These are phyloP conservation scores for Callospermophilus lateralis DNA, from an alignment of 2,113 vertebrate species.

Conservation along the genomic window DNA sequence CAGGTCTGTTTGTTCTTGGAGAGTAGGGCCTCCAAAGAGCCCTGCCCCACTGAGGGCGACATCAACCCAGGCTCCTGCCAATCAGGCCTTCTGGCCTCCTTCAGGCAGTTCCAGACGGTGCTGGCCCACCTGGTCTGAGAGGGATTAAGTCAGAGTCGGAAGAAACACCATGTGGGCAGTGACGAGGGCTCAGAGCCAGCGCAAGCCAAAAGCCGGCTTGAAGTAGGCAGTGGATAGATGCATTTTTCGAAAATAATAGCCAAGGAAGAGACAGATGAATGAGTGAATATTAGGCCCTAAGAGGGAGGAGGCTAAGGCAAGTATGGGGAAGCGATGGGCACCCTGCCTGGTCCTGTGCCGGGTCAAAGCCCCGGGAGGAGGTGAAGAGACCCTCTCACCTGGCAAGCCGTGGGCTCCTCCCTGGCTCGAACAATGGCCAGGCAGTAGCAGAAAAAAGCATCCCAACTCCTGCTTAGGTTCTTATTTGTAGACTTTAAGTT, in stretches of 20 bases:
- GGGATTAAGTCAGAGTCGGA: not conserved
- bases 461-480: not conserved
- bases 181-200: not conserved
- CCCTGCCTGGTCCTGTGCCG: not conserved
- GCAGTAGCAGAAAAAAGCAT: not conserved
- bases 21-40: constrained; percentile 13
- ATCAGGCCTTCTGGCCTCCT: not conserved
- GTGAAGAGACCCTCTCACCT: not conserved
- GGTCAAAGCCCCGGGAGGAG: not conserved
- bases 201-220: not conserved
- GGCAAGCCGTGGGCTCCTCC: not conserved
- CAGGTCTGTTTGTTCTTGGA: constrained; percentile 52
- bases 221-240: not conserved
- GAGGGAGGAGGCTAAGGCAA: not conserved
- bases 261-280: not conserved
- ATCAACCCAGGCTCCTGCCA: not conserved
- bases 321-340: not conserved
- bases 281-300: not conserved
- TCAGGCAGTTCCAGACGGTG: constrained; percentile 3
- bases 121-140: not conserved
- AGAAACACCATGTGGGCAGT: not conserved
- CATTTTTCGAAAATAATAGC: not conserved
- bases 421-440: not conserved
- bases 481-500: constrained; percentile 19
- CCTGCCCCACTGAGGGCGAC: not conserved